Evolutionary conservation across 2,888 invertebrate genomes (phyloP), one percentile per base, ranked within the genome.

Genomic region (Epiblema foenella): DNA sequence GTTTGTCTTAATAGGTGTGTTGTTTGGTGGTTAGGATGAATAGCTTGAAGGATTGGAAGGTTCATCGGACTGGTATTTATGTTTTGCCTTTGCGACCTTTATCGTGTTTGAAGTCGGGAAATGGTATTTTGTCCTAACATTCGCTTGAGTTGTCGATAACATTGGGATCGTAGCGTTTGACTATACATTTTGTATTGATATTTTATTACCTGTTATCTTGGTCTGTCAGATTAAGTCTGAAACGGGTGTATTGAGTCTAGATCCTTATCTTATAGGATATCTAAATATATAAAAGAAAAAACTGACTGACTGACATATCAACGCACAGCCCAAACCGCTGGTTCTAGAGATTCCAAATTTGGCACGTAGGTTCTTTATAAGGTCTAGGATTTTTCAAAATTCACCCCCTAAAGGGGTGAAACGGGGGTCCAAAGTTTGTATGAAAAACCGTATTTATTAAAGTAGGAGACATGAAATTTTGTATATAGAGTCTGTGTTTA

Each of bases 51-150:
- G 49, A 56, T 24, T 39, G 52, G 59, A 62, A 77, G 80, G 83
- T 85, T 81, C 81, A 79, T 79, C 78, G 76, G 76, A 81, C 80
- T 75, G 77, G 78, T 82, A 83, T 82, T 82, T 70, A 69, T 69
- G 65, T 65, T 59, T n/a, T 65, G 51, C 65, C 52, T 69, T 56
- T 57, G 57, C 54, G 56, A 63, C 49, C 62, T 62, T 46, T 42
- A 60, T 69, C 56, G 18, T 52, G 46, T 70, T 70, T 70, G 65
- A 70, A 54, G 64, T 59, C 33, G 52, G 51, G 64, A 52, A 52
- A 29, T 17, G 33, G 52, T 54, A 37, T 65, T 65, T 65, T 54
- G 65, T 59, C 69, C 65, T 70, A 65, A 65, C 46, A 65, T 70
- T 57, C 52, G 58, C 54, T 69, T 58, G 52, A 59, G 64, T 51